Conservation (phyloP, 2,113 vertebrate genomes). For the Trogon surrucura region DNA sequence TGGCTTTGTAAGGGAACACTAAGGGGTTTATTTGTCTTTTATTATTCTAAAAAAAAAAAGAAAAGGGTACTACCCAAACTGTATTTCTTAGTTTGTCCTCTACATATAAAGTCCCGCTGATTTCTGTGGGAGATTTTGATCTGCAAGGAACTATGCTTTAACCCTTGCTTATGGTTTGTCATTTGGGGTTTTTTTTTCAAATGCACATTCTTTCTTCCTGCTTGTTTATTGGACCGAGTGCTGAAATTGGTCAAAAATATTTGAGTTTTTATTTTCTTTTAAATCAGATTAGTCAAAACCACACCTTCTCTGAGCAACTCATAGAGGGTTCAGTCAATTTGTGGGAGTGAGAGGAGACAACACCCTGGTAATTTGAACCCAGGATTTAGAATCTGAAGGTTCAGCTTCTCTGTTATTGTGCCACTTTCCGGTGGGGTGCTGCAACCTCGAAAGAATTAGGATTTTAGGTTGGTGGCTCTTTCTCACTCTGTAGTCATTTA, state of each 20-base stretch:
- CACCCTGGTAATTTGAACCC: background rate
- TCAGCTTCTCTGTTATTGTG: background rate
- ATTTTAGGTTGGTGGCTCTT: background rate
- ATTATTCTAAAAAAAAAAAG: background rate
- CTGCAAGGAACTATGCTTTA: background rate
- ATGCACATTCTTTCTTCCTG: background rate
- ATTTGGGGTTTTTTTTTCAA: background rate
- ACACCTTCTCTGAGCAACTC: background rate
- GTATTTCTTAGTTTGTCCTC: background rate
- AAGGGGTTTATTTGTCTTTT: background rate
- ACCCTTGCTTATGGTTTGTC: background rate
- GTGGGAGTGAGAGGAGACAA: background rate
- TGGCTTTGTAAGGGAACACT: background rate
- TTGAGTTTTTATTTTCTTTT: background rate
- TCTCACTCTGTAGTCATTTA: background rate
- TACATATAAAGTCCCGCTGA: background rate
- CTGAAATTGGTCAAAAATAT: background rate
- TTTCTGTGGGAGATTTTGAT: background rate
- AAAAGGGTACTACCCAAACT: background rate
- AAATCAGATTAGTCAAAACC: background rate
- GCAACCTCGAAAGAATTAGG: background rate
- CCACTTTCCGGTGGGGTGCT: background rate
- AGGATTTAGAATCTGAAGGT: background rate
- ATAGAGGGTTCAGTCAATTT: background rate
- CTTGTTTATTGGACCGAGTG: background rate